Percentiles rank a stretch among this genome's conserved stretches.
Evolutionary conservation across 2,797 vertebrate species (phyloP).

Genomic region (Sparus aurata): DNA sequence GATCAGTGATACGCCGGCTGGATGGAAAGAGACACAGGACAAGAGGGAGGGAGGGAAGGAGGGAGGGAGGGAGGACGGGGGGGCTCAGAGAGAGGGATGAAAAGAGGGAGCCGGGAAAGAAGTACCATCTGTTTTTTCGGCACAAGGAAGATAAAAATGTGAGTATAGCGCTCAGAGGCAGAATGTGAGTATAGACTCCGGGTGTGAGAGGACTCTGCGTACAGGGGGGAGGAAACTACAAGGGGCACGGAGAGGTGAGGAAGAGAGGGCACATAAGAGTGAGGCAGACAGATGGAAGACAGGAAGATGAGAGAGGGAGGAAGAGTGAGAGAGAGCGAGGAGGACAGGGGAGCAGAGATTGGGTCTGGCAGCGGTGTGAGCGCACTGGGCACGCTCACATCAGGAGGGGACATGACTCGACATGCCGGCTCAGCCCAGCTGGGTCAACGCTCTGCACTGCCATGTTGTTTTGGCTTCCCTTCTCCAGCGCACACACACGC

Average conservation of each 20-base stretch:
- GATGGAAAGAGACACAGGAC: slow-evolving; percentile 70
- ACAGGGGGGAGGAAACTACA: slow-evolving; percentile 44
- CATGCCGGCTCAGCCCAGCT: slow-evolving; percentile 83
- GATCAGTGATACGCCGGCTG: slow-evolving; percentile 72
- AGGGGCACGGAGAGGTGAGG: slow-evolving; percentile 70
- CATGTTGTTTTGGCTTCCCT: slow-evolving; percentile 80
- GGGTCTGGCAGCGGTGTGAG: slow-evolving; percentile 77
- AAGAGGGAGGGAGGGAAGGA: slow-evolving; percentile 43
- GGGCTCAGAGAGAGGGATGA: slow-evolving; percentile 70
- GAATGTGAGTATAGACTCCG: slow-evolving; percentile 53
- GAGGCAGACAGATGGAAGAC: slow-evolving; percentile 79
- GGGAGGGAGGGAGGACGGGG: slow-evolving; percentile 63
- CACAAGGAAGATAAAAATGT: slow-evolving; percentile 76
- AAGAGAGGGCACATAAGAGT: slow-evolving; percentile 68
- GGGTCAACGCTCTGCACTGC: slow-evolving; percentile 81
- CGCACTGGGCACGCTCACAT: slow-evolving; percentile 80
- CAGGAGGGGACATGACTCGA: slow-evolving; percentile 86
- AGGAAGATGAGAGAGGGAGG: slow-evolving; percentile 69
- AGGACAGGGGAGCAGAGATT: slow-evolving; percentile 54
- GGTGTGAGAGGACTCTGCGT: slow-evolving; percentile 55
- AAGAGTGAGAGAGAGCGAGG: slow-evolving; percentile 27
- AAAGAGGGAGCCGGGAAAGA: slow-evolving; percentile 75
- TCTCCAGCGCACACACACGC: slow-evolving; percentile 50
- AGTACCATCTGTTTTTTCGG: slow-evolving; percentile 83
- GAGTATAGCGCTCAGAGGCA: slow-evolving; percentile 66